phyloP scores from a whole-genome alignment of 1,140 invertebrate genomes.

The Solen grandis region DNA sequence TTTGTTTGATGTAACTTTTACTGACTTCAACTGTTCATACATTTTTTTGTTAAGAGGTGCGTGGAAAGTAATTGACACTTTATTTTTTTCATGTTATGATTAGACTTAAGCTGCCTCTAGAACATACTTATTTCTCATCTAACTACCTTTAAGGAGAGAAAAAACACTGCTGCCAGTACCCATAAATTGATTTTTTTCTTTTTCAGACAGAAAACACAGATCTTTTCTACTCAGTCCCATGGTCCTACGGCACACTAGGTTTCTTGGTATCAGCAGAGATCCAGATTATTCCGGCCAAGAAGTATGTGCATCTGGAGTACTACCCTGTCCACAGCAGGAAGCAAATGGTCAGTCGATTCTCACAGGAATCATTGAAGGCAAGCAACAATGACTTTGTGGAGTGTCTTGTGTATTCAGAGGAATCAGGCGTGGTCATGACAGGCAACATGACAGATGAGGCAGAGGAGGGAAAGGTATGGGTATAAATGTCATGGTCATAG shows the following conservation, averaged over 20 bases:
- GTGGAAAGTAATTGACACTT: too few species aligned
- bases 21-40: too few species aligned
- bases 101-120: too few species aligned
- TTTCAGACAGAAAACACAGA: constrained; percentile 86
- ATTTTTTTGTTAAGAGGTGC: too few species aligned
- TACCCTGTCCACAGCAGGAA: constrained; percentile 84
- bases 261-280: constrained; percentile 90
- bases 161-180: too few species aligned
- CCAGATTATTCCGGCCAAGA: constrained; percentile 87
- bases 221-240: constrained; percentile 89
- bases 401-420: constrained; percentile 85
- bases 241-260: constrained; percentile 93
- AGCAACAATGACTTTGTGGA: constrained; percentile 89
- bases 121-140: too few species aligned
- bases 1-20: too few species aligned
- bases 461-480: constrained; percentile 84
- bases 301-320: constrained; percentile 85
- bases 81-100: too few species aligned
- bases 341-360: constrained; percentile 80
- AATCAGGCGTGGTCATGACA: constrained; percentile 89
- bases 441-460: constrained; percentile 85
- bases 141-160: too few species aligned
- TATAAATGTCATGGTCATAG: too few species aligned
- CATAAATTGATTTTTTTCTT: too few species aligned
- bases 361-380: constrained; percentile 82